Evolutionary conservation across 2,888 invertebrate genomes (phyloP), one percentile per base, ranked within the genome.

Genomic region (Phlogophora meticulosa): DNA sequence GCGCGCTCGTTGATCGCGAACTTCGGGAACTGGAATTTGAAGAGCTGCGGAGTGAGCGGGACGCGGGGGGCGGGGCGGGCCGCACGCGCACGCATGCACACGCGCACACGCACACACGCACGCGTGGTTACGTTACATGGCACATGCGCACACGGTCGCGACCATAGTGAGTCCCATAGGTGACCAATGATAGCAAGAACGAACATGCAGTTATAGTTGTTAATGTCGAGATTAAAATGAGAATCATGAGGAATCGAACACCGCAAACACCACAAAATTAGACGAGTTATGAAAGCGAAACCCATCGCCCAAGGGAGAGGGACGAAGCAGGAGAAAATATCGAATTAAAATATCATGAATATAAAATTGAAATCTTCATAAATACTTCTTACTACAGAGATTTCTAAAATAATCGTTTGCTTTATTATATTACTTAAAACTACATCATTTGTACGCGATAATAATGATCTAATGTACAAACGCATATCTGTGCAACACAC

Each of bases 21-120:
- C 94, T 93, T 88, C 96, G 95, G 80, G 96, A 96, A 83, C 96
- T 96, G 91, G 95, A 96, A 93, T 95, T 92, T 90, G 96, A 96
- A 92, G 96, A 95, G 94, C 95, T 95, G 93, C 87, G 90, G 92
- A 90, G 90, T 94, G 88, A 94, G 87, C 87, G 88, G 91, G 90
- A 89, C 87, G 88, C 80, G 87, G 87, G 87, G 87, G 82, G 85
- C 75, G 78, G 78, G 76, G 63, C 59, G 72, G 57, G 48, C 42
- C 52, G 20, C 61, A 10, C 43, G 43, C 43, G 38, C 28, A 22
- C 55, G 69, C 34, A 66, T 66, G 34, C 63, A 49, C 64, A 66
- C 49, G 51, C 52, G 17, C 59, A 61, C 56, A 46, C 67, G 61
- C 60, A 58, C 79, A 76, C 75, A 72, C 85, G 77, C 77, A 71